Base-by-base conservation (phyloP, 2,888 invertebrate genomes). In the Dilophus febrilis region DNA sequence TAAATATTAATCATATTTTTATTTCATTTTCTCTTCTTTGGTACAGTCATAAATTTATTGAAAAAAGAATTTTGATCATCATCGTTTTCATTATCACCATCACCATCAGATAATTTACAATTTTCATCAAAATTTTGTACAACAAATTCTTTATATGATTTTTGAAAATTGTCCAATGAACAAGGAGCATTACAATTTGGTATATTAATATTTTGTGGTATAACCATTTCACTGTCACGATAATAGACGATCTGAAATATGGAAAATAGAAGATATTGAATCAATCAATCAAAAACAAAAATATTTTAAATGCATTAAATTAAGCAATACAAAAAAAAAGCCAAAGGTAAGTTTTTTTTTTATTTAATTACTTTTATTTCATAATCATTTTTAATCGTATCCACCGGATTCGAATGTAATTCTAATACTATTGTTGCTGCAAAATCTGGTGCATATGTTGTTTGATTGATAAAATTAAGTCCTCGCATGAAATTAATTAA, bases 371-470 rank as follows among this genome's bases (percentile, higher is more conserved):
- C 79, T 66, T 74, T 74, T 12, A 80, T 68, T 59, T 69, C 67
- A 31, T 61, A 60, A 44, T 66, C 61, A 32, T 59, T 22, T 22
- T 22, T 4, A 41, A 55, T 57, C 14, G 52, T 51, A 29, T 54
- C 50, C n/a, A n/a, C n/a, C n/a, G n/a, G n/a, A 47, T 56, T 69
- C 43, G 70, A 67, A 50, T 82, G 77, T 29, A 86, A 57, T 58
- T 90, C 87, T 37, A 86, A 64, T 26, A 77, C 68, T 10, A 88
- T 53, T 22, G 77, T 71, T 1, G 86, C 75, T 2, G 83, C 81
- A 58, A 82, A 84, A 38, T 77, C 78, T 0, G 87, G 88, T 50
- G 77, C 72, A 33, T 61, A 59, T 13, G 66, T 53, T 2, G 63
- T 61, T 46, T 71, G 65, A 43, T 76, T 69, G 1, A 66, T 63